phyloP scores from a whole-genome alignment of 2,113 vertebrate genomes.

The Suncus etruscus region DNA sequence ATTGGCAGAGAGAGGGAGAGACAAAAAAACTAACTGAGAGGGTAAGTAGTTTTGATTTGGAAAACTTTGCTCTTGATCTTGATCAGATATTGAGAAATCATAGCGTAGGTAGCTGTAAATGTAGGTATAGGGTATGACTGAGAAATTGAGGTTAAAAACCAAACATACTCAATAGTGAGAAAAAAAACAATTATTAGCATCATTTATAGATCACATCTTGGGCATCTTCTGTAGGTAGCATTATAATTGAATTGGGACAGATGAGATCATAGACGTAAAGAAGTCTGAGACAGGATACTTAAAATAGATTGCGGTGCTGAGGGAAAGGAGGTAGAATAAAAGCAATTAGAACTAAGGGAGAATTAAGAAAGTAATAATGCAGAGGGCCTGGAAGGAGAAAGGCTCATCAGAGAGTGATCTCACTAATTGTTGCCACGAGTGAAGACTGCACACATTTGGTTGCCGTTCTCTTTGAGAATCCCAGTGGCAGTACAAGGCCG shows the following conservation, averaged over 20 bases:
- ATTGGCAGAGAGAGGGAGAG: background rate
- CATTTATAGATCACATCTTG: background rate
- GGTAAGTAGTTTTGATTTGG: slow-evolving; percentile 5
- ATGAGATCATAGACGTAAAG: background rate
- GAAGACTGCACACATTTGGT: too few species aligned
- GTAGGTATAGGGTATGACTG: background rate
- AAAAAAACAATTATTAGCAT: too few species aligned
- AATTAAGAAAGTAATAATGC: background rate
- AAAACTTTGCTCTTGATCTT: background rate
- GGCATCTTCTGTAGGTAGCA: background rate
- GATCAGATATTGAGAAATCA: background rate
- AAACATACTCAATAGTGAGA: too few species aligned
- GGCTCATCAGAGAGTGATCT: background rate
- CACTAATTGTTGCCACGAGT: too few species aligned
- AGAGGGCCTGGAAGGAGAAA: background rate
- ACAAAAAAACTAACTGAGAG: background rate
- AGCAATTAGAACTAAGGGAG: background rate
- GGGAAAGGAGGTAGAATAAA: background rate
- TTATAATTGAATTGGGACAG: background rate
- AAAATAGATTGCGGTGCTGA: background rate
- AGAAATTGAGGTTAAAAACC: background rate
- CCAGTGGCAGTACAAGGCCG: too few species aligned
- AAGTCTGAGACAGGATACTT: background rate
- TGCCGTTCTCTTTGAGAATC: too few species aligned
- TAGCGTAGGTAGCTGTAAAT: background rate